phyloP scores from a whole-genome alignment of 2,113 vertebrate species.

The Anarhynchus alexandrinus region DNA sequence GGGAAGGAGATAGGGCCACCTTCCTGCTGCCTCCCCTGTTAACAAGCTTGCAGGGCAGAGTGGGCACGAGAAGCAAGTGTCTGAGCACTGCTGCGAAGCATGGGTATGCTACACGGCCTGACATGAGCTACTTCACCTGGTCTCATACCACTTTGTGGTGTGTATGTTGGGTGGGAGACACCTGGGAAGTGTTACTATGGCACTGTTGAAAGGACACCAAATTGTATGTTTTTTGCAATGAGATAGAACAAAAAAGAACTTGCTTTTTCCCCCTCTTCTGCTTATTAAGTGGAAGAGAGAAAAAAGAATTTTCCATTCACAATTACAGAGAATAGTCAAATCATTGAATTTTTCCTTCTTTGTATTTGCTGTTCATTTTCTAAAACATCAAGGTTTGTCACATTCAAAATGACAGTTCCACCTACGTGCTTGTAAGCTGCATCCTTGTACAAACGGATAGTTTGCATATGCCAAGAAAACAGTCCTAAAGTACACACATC shows the following conservation, averaged over 20 bases:
- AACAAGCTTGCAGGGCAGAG: neutral
- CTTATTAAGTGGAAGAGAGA: neutral
- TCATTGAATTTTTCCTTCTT: neutral
- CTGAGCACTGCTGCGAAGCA: neutral
- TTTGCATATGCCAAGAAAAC: neutral
- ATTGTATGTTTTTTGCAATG: neutral
- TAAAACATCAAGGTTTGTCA: neutral
- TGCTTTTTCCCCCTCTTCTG: neutral
- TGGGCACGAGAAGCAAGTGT: rapidly evolving
- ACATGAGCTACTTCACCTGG: neutral
- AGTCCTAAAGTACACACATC: neutral
- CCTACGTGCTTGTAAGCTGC: neutral
- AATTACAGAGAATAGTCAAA: neutral
- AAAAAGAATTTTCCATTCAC: neutral
- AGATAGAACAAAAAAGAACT: neutral
- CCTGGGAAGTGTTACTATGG: neutral
- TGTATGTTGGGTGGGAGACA: neutral
- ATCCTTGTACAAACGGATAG: neutral
- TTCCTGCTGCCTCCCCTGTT: neutral
- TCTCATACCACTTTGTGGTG: neutral
- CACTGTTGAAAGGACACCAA: neutral
- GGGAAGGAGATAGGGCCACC: neutral
- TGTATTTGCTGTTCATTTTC: neutral
- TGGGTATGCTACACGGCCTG: neutral
- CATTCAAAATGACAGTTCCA: neutral